Base-by-base conservation (phyloP, 2,113 vertebrate species). In the Bufo bufo region DNA sequence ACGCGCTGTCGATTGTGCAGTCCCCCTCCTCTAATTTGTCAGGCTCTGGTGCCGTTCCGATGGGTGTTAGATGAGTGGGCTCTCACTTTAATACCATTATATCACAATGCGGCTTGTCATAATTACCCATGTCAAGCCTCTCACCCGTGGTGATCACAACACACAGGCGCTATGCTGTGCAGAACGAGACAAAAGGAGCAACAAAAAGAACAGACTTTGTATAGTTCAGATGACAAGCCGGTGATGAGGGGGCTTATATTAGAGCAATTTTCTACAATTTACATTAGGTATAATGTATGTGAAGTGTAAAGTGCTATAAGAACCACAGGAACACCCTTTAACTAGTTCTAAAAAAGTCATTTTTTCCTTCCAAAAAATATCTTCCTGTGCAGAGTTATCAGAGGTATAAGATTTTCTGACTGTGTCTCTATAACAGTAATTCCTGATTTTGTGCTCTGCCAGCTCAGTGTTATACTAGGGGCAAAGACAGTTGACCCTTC, bases 51-150 rank as follows among this genome's bases (percentile, higher is more conserved):
- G 16, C 56, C 19, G 43, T 63, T 65, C 45, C 47, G 45, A 79
- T 77, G 85, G 58, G 12, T 74, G 85, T 65, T 59, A 78, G 56
- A 63, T 79, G 85, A 86, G 85, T 86, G 85, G 85, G 85, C 59
- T 63, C 12, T 69, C 47, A 16, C 23, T 79, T 74, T 74, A 85
- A 69, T 66, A 49, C 84, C 33, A 77, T 58, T 72, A 59, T 85
- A 75, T 69, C 59, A 77, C 72, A 78, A 78, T 66, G 63, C 85
- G 45, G 75, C 49, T 86, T 80, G 78, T 86, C 65, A 78, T 86
- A 79, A 86, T 86, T 86, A 86, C 59, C 59, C 63, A 13, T 80
- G 85, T 78, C 85, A 63, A 80, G 61, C 23, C 59, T 80, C 47
- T 66, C 66, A 52, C 49, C 61, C 49, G 17, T 69, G 20, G 78